Percentiles rank a stretch among this genome's conserved stretches.
phyloP scores from a whole-genome alignment of 2,797 vertebrate genomes.

The Paramormyrops hopkinsi region DNA sequence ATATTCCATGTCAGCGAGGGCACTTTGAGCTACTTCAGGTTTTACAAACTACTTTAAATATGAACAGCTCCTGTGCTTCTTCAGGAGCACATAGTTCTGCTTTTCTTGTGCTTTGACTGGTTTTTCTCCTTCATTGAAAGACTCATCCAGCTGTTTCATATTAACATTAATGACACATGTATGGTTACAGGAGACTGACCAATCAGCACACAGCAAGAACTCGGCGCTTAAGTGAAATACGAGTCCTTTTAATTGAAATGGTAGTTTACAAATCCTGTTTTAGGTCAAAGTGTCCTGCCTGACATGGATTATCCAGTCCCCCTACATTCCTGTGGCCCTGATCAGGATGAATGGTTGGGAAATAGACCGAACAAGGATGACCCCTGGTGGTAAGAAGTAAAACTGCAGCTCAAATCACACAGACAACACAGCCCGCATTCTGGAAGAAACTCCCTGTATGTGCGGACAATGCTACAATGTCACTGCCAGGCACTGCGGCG shows the following conservation, averaged over 20 bases:
- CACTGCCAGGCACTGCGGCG: not conserved
- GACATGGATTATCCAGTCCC: not conserved
- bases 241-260: not conserved
- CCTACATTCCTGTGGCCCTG: not conserved
- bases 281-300: not conserved
- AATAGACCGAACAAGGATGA: not conserved
- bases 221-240: not conserved
- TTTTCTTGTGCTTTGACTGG: not conserved
- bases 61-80: not conserved
- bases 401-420: not conserved
- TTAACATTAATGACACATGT: not conserved
- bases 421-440: not conserved
- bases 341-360: not conserved
- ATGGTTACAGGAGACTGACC: not conserved
- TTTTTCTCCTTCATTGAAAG: not conserved
- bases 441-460: not conserved
- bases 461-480: not conserved
- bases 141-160: not conserved
- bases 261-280: not conserved
- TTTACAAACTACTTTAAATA: not conserved
- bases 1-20: not conserved
- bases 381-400: slow-evolving; percentile 2
- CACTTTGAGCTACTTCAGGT: not conserved
- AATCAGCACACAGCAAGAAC: not conserved
- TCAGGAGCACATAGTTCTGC: not conserved